These are phyloP conservation scores for cattle (Bos taurus) DNA, from an alignment of 2,113 vertebrate species.

Conservation along the genomic window DNA sequence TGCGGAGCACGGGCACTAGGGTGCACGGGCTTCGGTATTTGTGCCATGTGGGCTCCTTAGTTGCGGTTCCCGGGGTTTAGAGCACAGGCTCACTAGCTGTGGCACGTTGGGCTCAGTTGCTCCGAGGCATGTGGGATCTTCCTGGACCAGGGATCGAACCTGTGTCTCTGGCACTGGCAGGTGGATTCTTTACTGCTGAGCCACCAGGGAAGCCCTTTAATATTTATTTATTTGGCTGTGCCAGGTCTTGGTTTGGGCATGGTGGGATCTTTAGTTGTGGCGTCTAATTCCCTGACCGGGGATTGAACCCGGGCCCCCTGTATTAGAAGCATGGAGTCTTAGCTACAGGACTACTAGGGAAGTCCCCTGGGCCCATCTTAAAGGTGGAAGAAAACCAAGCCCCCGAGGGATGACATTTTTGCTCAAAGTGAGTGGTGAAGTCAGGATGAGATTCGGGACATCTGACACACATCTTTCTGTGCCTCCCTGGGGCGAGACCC, in stretches of 20 bases:
- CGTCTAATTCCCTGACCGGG: background rate
- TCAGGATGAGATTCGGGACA: background rate
- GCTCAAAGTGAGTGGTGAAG: background rate
- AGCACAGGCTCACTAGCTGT: background rate
- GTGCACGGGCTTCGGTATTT: background rate
- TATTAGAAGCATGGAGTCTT: background rate
- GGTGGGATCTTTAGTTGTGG: background rate
- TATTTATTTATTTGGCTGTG: background rate
- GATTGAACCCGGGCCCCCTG: background rate
- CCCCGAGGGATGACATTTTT: background rate
- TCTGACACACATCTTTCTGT: background rate
- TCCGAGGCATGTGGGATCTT: background rate
- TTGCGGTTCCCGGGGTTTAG: background rate
- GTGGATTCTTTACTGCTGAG: background rate
- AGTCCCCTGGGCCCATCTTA: background rate
- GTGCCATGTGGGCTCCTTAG: background rate
- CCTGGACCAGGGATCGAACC: background rate
- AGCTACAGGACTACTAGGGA: background rate
- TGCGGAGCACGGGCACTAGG: rapidly evolving
- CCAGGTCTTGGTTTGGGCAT: background rate
- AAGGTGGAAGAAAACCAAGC: background rate
- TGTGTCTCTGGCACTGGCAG: rapidly evolving
- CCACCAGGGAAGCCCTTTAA: background rate
- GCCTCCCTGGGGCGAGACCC: background rate
- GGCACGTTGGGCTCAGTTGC: background rate